Evolutionary conservation across 2,888 invertebrate species (phyloP), one percentile per base, ranked within the genome.

Genomic region (Orthosia gothica): DNA sequence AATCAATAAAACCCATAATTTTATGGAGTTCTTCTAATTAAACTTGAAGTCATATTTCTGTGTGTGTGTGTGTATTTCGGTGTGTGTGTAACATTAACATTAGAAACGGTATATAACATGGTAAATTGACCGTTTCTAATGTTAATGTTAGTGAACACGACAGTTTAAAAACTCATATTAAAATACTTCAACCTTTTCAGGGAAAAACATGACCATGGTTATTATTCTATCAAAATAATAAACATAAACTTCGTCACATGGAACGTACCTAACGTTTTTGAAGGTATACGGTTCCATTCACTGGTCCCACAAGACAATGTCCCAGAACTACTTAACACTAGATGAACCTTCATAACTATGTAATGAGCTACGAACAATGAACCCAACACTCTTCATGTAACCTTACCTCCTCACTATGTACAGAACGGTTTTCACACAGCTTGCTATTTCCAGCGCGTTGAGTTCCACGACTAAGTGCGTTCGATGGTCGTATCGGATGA

Each of bases 381-480:
- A 54, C 16, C 26, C 20, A 15, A 59, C 32, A 71, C 50, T 16
- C 50, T 45, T 20, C 50, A 15, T n/a, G 79, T 71, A 79, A 79
- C 49, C 26, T 45, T 26, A 55, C 55, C 55, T 20, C 49, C 7
- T 16, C 40, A 23, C 45, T 26, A 45, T 45, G 13, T 23, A 20
- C 26, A 13, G 54, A 62, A 67, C 52, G 20, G 59, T 65, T 54
- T 54, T 26, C 13, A 58, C 23, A 54, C 61, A 59, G 40, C 50
- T 82, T 68, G 62, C 65, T 50, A 54, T 58, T 69, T 57, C 67
- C 52, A 70, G 74, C 49, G 49, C 58, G 67, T 79, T 49, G 50
- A 45, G 81, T 66, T 67, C 54, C 64, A 45, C 20, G 15, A 20
- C 68, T 83, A 82, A 84, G 84, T 83, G 80, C 50, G 79, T 63